Evolutionary conservation across 2,888 invertebrate species (phyloP), one percentile per base, ranked within the genome.

Genomic region (Tetanocera ferruginea): DNA sequence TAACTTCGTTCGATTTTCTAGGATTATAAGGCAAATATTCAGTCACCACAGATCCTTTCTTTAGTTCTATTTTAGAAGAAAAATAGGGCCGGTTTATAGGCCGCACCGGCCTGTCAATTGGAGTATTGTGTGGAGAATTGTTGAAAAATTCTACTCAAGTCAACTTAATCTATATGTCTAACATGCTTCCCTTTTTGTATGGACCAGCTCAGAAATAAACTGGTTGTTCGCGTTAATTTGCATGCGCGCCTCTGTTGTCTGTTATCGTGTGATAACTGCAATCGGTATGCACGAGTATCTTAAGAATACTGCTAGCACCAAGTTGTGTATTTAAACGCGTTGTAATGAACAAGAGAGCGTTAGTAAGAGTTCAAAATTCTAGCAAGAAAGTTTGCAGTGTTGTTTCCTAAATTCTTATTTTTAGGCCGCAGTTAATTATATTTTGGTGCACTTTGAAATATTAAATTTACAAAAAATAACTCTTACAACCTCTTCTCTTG

Each of bases 251-350:
- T 28, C 66, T 31, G 52, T n/a, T 52, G 34, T 19, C n/a, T 25
- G 49, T 31, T 5, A 9, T 25, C 19, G 60, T 62, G 49, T 31
- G 76, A 43, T 37, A 62, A 14, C 14, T 57, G 72, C 72, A 23
- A 11, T 3, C 19, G 31, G 19, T 25, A 23, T 57, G 55, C 51
- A 19, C 49, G 25, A 25, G 19, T 9, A n/a, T n/a, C 25, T 57
- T 3, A 8, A 19, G 67, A 6, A 69, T 8, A 23, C 11, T 60
- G 60, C 49, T 31, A 25, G 43, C 43, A 25, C 64, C 67, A 34
- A 28, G 19, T 23, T 49, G 75, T 72, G 69, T 87, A 88, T 87
- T 87, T 87, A 87, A 88, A 80, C 80, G 80, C 79, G 82, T 79
- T 83, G 85, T 78, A 80, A 74, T 64, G 74, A 37, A 76, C 79